Conservation (phyloP, 1,140 invertebrate genomes). For the Steinernema khuongi region DNA sequence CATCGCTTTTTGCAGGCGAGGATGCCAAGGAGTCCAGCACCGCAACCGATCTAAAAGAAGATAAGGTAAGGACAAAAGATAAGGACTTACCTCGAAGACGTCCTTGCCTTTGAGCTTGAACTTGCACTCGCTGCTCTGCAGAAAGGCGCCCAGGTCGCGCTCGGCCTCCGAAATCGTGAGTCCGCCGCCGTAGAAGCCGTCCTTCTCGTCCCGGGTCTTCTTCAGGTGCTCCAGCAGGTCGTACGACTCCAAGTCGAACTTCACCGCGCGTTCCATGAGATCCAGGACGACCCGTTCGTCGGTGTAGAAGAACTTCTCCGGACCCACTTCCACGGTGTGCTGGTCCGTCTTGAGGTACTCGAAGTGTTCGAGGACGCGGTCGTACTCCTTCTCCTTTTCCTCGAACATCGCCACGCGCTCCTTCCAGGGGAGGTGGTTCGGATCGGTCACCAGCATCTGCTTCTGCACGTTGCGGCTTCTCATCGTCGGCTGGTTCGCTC, state of each 20-base stretch:
- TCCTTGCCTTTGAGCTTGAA: slow-evolving; percentile 11
- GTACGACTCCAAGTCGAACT: not conserved
- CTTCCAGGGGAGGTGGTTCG: not conserved
- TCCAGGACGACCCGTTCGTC: not conserved
- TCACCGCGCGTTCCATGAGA: not conserved
- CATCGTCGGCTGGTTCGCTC: not conserved
- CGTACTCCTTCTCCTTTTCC: not conserved
- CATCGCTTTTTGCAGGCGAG: slow-evolving; percentile 43
- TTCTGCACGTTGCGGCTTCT: not conserved
- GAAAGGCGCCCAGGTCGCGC: slow-evolving; percentile 25
- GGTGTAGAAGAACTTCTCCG: not conserved
- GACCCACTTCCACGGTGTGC: not conserved
- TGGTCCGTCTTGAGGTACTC: not conserved
- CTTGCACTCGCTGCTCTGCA: slow-evolving; percentile 13
- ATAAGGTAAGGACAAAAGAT: not conserved
- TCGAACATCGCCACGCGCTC: not conserved
- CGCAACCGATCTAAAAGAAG: slow-evolving; percentile 53
- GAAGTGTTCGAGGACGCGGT: not conserved
- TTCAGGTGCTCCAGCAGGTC: not conserved
- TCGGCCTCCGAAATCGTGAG: slow-evolving; percentile 35
- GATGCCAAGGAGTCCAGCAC: slow-evolving; percentile 55
- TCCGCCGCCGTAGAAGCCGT: slow-evolving; percentile 31
- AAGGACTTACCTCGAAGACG: slow-evolving; percentile 25
- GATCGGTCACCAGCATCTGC: not conserved
- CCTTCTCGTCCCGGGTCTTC: slow-evolving; percentile 25